Base-by-base conservation (phyloP, 2,888 invertebrate genomes). In the Sinodicranocentrus sp. region DNA sequence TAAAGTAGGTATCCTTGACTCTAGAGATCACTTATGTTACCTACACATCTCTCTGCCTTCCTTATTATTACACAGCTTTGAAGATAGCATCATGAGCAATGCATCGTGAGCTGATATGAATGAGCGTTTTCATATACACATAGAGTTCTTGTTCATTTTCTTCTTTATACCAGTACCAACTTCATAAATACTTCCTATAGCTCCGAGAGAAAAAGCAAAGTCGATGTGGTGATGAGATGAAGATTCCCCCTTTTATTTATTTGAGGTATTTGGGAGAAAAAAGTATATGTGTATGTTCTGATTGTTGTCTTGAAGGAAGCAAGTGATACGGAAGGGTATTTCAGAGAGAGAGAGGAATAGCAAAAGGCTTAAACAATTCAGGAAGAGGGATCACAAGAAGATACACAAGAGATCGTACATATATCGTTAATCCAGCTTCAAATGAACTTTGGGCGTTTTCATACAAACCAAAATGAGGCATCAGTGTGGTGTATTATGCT, bases 371-470 rank as follows among this genome's bases (percentile, higher is more conserved):
- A n/a, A n/a, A 48, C 48, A 48, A 48, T 48, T 48, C 48, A 48
- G 48, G 48, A 48, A 48, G 48, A n/a, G 48, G 48, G n/a, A 48
- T 3, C 5, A 5, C 13, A 48, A 48, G 48, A 33, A 6, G 33
- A 33, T 48, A 39, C 39, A 39, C 39, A 39, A 13, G 39, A 39
- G 10, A 48, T 54, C 21, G 5, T 21, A 13, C 23, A 21, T 54
- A n/a, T 21, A 54, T 54, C 48, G 23, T 54, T 17, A 21, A 54
- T 54, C 54, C 54, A 54, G 54, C 21, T 5, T 54, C 23, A 54
- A 54, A 54, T 54, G 54, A 54, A 54, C 54, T 23, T 54, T 54
- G 54, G 54, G 54, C 54, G 54, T 54, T 54, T 54, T 54, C 54
- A 54, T 54, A 21, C 54, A 54, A 54, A 21, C 54, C 54, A 21